These are phyloP conservation scores for Corydoras sp. DNA, from an alignment of 2,113 vertebrate species.

Conservation along the genomic window DNA sequence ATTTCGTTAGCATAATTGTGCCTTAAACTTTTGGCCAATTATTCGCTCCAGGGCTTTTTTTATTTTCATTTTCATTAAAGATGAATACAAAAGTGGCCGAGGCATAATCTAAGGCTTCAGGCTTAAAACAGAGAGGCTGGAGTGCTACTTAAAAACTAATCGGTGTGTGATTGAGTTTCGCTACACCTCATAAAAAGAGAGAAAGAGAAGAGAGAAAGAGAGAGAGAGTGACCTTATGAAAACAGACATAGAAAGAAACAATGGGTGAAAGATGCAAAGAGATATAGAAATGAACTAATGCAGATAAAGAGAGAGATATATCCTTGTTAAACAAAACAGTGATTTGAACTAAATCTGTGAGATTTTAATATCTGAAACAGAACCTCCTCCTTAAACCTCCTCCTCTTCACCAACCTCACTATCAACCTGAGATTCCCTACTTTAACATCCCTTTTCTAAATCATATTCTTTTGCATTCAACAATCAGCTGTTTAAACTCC, in stretches of 20 bases:
- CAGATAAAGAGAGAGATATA: too few species aligned
- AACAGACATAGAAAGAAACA: background rate
- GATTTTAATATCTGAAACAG: too few species aligned
- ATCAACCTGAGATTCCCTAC: too few species aligned
- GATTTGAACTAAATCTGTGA: too few species aligned
- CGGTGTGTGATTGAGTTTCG: constrained; percentile 36
- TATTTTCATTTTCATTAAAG: constrained; percentile 63
- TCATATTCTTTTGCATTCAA: too few species aligned
- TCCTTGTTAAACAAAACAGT: too few species aligned
- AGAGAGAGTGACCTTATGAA: background rate
- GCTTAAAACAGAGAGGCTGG: constrained; percentile 30
- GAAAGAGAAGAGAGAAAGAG: background rate
- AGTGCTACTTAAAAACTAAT: constrained; percentile 45
- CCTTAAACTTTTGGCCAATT: constrained; percentile 65
- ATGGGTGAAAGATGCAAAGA: too few species aligned
- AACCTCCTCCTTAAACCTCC: too few species aligned
- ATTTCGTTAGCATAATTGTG: background rate
- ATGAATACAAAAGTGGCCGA: constrained; percentile 53
- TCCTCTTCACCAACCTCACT: too few species aligned
- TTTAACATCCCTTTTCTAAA: too few species aligned
- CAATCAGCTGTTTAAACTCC: too few species aligned
- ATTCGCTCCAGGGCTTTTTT: constrained; percentile 57
- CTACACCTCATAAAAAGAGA: constrained; percentile 30
- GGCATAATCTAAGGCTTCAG: constrained; percentile 42
- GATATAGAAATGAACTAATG: too few species aligned